Base-by-base conservation (phyloP, 2,113 vertebrate genomes). In the Cyanoliseus patagonus region DNA sequence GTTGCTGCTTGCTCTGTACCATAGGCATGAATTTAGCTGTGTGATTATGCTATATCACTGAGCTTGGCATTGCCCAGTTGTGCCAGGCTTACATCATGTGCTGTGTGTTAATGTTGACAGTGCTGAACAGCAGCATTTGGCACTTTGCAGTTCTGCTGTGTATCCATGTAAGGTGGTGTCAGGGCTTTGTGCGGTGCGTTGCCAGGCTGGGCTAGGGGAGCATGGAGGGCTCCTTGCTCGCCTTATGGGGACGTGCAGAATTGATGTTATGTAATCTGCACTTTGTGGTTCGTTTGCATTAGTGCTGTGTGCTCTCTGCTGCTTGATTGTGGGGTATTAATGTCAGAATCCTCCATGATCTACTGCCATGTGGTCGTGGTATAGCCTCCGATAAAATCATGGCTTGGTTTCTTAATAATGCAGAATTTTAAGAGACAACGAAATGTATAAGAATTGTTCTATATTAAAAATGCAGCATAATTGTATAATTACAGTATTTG, bases 391-490 rank as follows among this genome's bases (percentile, higher is more conserved):
- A 94, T 82, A 96, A 88, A 94, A 96, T 78, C 22, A 25, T 46
- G 63, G 52, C 57, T 92, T 44, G n/a, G 79, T 92, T 92, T 80
- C 83, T 93, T 90, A 93, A 94, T 94, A 96, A 95, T 22, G 59
- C 53, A 85, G 70, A 64, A 76, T 96, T 95, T 96, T 85, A 94
- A 78, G 81, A 95, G 89, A 92, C 84, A 89, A 75, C 77, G 79
- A 93, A 97, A 97, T 19, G 49, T 90, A 96, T 91, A 96, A 86
- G 77, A 97, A 96, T 97, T 93, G 70, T 92, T 92, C 85, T 87
- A 46, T 97, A 97, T 97, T 97, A 97, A 97, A 97, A 97, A 97
- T 96, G 92, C 89, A 95, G 61, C 83, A 96, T 94, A 95, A 96
- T 93, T 92, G 96, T 96, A 92, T 93, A 97, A 97, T 95, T 97